A percentile compares a stretch with the other conserved stretches of the same genome.
Evolutionary conservation across 2,797 vertebrate genomes (phyloP).

Genomic region (Alauda arvensis): DNA sequence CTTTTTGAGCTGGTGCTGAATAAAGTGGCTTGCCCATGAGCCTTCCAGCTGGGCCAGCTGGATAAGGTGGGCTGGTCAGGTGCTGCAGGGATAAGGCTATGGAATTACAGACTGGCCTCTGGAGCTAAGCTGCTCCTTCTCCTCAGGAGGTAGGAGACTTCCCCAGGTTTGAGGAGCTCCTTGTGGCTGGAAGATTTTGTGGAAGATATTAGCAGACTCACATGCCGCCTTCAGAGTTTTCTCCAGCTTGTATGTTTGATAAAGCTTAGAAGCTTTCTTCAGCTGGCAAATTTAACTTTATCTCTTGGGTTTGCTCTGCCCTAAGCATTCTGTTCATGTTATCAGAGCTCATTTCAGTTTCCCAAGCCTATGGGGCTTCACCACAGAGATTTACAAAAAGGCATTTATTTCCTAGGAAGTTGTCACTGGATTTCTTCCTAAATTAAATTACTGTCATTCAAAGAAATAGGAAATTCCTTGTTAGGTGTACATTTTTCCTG

Average conservation of each 20-base stretch:
- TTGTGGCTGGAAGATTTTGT: not conserved
- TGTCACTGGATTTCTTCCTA: conserved; percentile 26
- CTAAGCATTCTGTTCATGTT: not conserved
- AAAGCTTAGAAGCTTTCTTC: not conserved
- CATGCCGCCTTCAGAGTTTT: not conserved
- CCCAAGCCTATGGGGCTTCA: not conserved
- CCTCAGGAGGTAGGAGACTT: not conserved
- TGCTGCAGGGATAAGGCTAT: not conserved
- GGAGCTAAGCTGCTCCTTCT: conserved; percentile 8
- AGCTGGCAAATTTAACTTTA: conserved; percentile 7
- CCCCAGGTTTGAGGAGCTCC: not conserved
- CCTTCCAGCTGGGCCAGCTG: not conserved
- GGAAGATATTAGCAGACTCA: not conserved
- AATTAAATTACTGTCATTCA: conserved; percentile 28
- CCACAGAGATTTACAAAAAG: conserved; percentile 6
- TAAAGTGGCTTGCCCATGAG: not conserved
- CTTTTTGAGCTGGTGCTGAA: not conserved
- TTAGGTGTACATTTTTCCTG: conserved; percentile 5
- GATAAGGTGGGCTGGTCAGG: not conserved
- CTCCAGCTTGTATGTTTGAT: not conserved
- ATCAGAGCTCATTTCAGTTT: conserved; percentile 21
- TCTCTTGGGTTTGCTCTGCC: conserved; percentile 8
- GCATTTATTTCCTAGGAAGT: conserved; percentile 23
- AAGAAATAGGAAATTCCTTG: conserved; percentile 29
- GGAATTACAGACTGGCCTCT: not conserved